Evolutionary conservation across 2,888 invertebrate genomes (phyloP).

Genomic region (Gnatocerus cornutus): DNA sequence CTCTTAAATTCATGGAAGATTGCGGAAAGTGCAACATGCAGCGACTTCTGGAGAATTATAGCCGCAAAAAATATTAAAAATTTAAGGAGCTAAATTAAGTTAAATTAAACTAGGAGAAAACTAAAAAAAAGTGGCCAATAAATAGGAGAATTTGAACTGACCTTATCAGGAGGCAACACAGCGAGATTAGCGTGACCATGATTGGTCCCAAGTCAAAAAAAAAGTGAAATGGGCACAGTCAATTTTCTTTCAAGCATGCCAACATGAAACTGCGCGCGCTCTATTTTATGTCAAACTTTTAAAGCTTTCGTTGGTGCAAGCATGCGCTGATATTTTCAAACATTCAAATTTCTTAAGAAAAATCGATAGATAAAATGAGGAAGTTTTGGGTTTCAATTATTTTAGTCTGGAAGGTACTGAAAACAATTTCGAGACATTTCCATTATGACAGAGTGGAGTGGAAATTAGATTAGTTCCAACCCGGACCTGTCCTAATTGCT

Average conservation of each 20-base stretch:
- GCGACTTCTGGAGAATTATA: not conserved
- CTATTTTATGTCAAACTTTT: constrained; percentile 54
- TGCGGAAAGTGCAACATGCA: not conserved
- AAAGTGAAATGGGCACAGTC: constrained; percentile 20
- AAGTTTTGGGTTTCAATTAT: too few relatives aligned
- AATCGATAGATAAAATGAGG: too few relatives aligned
- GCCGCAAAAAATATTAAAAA: constrained; percentile 4
- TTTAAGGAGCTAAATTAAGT: not conserved
- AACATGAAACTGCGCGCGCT: constrained; percentile 53
- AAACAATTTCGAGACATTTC: too few relatives aligned
- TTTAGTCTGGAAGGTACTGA: too few relatives aligned
- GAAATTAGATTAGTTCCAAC: not conserved
- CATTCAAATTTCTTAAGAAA: not conserved
- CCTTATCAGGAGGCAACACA: not conserved
- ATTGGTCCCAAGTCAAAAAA: not conserved
- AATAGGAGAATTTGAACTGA: too few relatives aligned
- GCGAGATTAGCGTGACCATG: not conserved
- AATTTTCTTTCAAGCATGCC: constrained; percentile 39
- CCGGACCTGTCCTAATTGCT: not conserved
- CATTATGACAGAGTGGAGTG: not conserved
- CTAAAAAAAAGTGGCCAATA: too few relatives aligned
- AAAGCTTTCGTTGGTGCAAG: constrained; percentile 50
- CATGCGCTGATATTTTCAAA: constrained; percentile 51
- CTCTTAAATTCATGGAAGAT: constrained; percentile 28
- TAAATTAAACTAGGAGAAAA: not conserved